Base-by-base conservation (phyloP, 2,797 vertebrate species). In the Geotria australis region DNA sequence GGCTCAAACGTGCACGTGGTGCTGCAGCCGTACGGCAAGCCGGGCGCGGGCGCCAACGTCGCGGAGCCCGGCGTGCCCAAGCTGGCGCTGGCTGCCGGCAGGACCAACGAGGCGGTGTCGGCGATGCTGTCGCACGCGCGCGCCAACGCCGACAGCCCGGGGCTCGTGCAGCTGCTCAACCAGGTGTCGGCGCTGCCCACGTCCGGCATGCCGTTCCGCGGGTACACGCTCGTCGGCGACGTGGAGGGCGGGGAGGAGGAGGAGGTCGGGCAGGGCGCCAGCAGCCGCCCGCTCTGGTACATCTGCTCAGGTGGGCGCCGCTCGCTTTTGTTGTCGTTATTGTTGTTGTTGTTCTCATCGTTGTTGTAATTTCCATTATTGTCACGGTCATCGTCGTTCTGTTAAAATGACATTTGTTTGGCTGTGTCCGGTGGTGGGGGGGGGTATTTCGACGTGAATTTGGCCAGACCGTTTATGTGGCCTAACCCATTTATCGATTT, bases 1-100 rank as follows among this genome's bases (percentile, higher is more conserved):
- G 91, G 91, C 56, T 77, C 85, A 62, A 98, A 96, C 4, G 89
- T 81, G 58, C 88, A 98, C 1, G 62, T 94, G 57, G 77, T 96
- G 63, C 71, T 96, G 61, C 76, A 67, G 47, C 89, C 85, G 9
- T 68, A 78, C 9, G 8, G 63, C 3, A 70, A 62, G 1, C 70
- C 64, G 58, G 0, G 1, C 12, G 9, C 12, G 15, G 49, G 9
- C 9, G 55, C 51, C 51, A n/a, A 24, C 24, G 51, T n/a, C 24
- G 51, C 5, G 1, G 58, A 47, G 10, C 61, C 46, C 8, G 53
- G 57, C 0, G 1, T 69, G 11, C 78, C 81, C 57, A 73, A 72
- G 53, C 61, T 83, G 58, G 71, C 94, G 56, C 80, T 74, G n/a
- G 66, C 74, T 58, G 81, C 81, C 2, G 89, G 91, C 6, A 83